Evolutionary conservation across 2,113 vertebrate species (phyloP).

Genomic region (Cottus gobio): DNA sequence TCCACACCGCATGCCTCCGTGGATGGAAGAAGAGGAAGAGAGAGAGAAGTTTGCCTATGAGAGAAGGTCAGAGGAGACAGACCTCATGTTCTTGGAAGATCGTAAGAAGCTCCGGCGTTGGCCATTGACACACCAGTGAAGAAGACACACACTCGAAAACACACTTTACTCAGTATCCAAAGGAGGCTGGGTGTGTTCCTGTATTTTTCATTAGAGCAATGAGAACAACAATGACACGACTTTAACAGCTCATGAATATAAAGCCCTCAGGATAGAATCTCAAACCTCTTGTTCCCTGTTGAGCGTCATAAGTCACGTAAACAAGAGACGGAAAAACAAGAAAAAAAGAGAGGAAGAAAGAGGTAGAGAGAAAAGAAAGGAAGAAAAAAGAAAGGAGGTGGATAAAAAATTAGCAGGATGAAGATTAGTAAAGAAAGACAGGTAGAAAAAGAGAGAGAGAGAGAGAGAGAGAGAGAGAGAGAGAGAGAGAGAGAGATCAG

Average conservation of each 20-base stretch:
- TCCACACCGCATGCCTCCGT: conserved; percentile 43
- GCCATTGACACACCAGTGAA: not conserved
- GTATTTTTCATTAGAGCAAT: conserved; percentile 30
- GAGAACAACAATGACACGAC: conserved; percentile 6
- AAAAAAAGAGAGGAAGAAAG: not conserved
- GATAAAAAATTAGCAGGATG: not conserved
- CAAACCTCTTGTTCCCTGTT: conserved; percentile 39
- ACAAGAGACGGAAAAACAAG: not conserved
- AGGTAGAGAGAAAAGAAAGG: not conserved
- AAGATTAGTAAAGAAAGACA: not conserved
- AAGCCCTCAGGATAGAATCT: conserved; percentile 14
- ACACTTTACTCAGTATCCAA: not conserved
- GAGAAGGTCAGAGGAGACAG: conserved; percentile 13
- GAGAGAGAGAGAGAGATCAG: conserved; percentile 14
- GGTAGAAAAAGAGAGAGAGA: not conserved
- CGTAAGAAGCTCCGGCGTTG: not conserved
- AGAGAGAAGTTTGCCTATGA: conserved; percentile 10
- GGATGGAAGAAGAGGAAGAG: conserved; percentile 17
- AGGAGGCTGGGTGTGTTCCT: not conserved
- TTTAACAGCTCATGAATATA: conserved; percentile 17
- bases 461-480: not conserved
- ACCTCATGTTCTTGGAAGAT: conserved; percentile 14
- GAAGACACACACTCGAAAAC: not conserved
- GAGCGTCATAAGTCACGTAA: conserved; percentile 32
- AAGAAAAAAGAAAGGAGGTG: not conserved